Evolutionary conservation across 2,797 vertebrate genomes (phyloP).

Genomic region (Neosalanx taihuensis): DNA sequence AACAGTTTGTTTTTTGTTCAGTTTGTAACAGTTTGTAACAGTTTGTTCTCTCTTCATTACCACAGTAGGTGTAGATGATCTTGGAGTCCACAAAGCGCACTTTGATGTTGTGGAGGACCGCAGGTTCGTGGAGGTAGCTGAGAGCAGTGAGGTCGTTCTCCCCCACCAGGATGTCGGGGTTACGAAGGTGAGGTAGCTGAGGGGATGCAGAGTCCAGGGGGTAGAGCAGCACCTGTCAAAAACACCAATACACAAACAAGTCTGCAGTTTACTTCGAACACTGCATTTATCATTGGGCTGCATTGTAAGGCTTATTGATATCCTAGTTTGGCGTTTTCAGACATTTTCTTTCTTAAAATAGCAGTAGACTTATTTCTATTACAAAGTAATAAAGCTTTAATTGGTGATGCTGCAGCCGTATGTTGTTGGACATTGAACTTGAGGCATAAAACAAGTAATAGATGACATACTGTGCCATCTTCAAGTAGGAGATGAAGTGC

Average conservation of each 20-base stretch:
- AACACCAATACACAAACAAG: conserved; percentile 8
- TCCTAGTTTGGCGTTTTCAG: neutral
- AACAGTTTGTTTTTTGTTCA: neutral
- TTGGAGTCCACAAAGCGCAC: conserved; percentile 93
- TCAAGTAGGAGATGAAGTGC: conserved; percentile 81
- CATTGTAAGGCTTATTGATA: neutral
- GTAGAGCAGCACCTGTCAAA: conserved; percentile 76
- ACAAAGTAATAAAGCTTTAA: neutral
- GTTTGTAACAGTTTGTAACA: no score
- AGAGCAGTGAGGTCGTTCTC: conserved; percentile 99
- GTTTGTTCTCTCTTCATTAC: conserved; percentile 63
- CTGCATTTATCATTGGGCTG: neutral
- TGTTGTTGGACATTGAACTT: neutral
- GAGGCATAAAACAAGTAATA: neutral
- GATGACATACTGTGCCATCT: conserved; percentile 83
- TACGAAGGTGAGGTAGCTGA: conserved; percentile 86
- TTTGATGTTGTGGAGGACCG: conserved; percentile 94
- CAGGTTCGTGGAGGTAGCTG: conserved; percentile 95
- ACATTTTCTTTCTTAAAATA: neutral
- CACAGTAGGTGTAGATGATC: conserved; percentile 97
- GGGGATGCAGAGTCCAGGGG: conserved; percentile 70
- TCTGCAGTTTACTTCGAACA: neutral
- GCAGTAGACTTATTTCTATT: neutral
- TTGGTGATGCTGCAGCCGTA: neutral
- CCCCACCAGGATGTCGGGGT: conserved; percentile 97